Evolutionary conservation across 2,113 vertebrate species (phyloP).

Genomic region (Nettapus auritus): DNA sequence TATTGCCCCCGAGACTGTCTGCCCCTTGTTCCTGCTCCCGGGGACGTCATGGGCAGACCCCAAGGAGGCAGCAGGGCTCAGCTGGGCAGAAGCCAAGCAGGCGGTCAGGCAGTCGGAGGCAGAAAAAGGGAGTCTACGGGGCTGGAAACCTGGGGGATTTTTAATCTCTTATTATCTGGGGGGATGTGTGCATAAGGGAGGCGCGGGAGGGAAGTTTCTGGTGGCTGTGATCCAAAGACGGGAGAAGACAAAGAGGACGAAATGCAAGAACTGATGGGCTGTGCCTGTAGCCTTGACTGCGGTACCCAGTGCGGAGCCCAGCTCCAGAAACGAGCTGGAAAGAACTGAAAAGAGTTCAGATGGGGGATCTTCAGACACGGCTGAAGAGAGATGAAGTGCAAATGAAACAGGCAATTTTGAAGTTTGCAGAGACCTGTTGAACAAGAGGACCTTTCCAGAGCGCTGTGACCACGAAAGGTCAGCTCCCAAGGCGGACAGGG

Average conservation of each 20-base stretch:
- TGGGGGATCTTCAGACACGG: accelerated
- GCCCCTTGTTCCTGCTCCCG: not conserved
- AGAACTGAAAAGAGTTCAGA: not conserved
- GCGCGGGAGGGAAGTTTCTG: accelerated
- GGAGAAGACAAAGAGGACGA: not conserved
- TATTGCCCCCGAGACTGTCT: not conserved
- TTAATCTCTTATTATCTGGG: accelerated
- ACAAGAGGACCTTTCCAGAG: not conserved
- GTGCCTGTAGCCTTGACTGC: accelerated
- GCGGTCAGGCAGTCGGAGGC: not conserved
- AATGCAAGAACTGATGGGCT: not conserved
- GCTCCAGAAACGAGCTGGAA: not conserved
- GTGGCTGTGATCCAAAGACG: not conserved
- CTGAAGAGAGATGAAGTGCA: not conserved
- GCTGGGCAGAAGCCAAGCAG: not conserved
- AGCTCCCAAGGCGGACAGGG: not conserved
- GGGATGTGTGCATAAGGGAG: not conserved
- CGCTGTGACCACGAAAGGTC: not conserved
- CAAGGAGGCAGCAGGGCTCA: not conserved
- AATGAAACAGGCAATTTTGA: not conserved
- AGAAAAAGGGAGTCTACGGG: not conserved
- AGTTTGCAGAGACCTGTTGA: not conserved
- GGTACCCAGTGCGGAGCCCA: not conserved
- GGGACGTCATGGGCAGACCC: not conserved
- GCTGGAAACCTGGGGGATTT: not conserved